Evolutionary conservation across 2,888 invertebrate species (phyloP).

Genomic region (Eupithecia dodoneata): DNA sequence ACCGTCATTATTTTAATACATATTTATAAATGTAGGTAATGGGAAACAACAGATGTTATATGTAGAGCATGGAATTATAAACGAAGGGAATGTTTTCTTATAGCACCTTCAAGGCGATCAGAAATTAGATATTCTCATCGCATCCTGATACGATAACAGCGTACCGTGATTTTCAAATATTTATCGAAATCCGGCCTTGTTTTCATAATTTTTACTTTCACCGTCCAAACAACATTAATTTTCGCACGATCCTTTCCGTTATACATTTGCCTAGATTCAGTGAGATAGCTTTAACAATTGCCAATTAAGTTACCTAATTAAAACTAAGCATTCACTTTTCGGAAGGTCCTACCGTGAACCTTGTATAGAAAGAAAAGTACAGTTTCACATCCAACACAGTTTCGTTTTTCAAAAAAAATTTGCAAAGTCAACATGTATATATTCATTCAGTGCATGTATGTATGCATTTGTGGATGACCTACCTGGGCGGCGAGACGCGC

Average conservation of each 20-base stretch:
- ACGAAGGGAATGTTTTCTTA: not conserved
- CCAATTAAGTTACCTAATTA: not conserved
- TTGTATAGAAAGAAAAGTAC: conserved; percentile 2
- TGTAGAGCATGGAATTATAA: conserved; percentile 1
- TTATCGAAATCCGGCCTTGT: conserved; percentile 37
- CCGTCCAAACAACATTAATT: conserved; percentile 44
- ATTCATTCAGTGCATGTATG: conserved; percentile 26
- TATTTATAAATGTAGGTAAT: not conserved
- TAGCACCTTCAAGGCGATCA: not conserved
- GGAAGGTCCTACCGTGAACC: not conserved
- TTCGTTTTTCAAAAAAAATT: conserved; percentile 6
- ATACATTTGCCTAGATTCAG: conserved; percentile 36
- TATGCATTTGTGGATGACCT: conserved; percentile 66
- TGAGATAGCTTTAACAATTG: not conserved
- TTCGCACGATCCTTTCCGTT: conserved; percentile 53
- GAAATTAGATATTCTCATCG: not conserved
- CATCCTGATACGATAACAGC: not conserved
- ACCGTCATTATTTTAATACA: not conserved
- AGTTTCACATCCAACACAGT: conserved; percentile 13
- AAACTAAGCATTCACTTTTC: not conserved
- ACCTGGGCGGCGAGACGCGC: conserved; percentile 67
- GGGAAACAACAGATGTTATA: not conserved
- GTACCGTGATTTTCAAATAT: conserved; percentile 40
- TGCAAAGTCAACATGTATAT: not conserved
- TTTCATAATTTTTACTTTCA: conserved; percentile 52